Evolutionary conservation across 2,888 invertebrate species (phyloP), one percentile per base, ranked within the genome.

Genomic region (Laothoe populi): DNA sequence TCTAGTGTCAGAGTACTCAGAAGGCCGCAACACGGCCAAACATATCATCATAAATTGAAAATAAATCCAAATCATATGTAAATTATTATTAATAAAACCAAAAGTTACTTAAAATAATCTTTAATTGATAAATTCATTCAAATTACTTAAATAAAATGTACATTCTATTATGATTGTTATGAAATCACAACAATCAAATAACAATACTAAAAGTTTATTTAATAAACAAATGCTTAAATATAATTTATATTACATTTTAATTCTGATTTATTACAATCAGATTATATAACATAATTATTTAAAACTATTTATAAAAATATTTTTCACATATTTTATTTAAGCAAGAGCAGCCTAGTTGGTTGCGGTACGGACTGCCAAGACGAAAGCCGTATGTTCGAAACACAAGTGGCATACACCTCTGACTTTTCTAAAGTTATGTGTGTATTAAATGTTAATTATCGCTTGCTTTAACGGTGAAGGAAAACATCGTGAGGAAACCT

Each of bases 161-260:
- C 44, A 44, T 19, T 44, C 19, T 44, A 44, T 19, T 38, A 11
- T 19, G 4, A 8, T 44, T 44, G 16, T 19, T 44, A 44, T 1
- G 19, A 16, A 44, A 16, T 16, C 40, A 13, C 13, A 44, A 44
- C 42, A 44, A 44, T 44, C 4, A 44, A 44, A 4, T 44, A 44
- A 44, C 44, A 44, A 44, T 44, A 42, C 42, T 16, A 44, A 44
- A 44, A 19, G 44, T 44, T 44, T 44, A 44, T 44, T 44, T 44
- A 44, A 44, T 44, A 44, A 44, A 44, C 44, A 44, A 19, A 8
- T 16, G 19, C 38, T 13, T 19, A 44, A 19, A 2, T 19, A 44
- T 44, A 19, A 44, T 44, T 44, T 44, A 19, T 44, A 44, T 44
- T 44, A 44, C 44, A 44, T 19, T 44, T 44, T 19, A 19, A 19